phyloP scores from a whole-genome alignment of 1,140 invertebrate species.

The Charaxes varanes region DNA sequence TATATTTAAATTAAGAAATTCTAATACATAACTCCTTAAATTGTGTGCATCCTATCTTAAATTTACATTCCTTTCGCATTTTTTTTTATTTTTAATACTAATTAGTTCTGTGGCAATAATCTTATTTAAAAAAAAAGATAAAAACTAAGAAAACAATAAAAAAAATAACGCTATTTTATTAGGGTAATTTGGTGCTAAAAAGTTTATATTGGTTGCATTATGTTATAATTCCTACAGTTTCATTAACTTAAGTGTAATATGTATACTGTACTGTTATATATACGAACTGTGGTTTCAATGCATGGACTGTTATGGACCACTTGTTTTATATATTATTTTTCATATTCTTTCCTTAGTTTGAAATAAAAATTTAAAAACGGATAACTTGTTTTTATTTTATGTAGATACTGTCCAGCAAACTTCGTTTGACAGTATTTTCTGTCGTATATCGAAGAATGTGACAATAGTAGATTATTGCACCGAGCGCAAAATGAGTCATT shows the following conservation, averaged over 20 bases:
- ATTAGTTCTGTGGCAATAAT: not conserved
- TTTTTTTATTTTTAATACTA: too few relatives aligned
- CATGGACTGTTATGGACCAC: slow-evolving; percentile 27
- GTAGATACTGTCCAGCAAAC: too few relatives aligned
- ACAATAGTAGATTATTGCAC: too few relatives aligned
- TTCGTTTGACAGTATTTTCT: too few relatives aligned
- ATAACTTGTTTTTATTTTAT: slow-evolving; percentile 8
- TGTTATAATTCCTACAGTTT: slow-evolving; percentile 11
- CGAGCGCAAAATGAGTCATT: too few relatives aligned
- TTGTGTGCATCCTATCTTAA: too few relatives aligned
- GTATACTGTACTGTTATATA: slow-evolving; percentile 4
- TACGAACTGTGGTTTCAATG: slow-evolving; percentile 21
- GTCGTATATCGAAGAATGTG: too few relatives aligned
- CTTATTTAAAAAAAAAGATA: not conserved
- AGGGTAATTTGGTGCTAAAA: slow-evolving; percentile 18
- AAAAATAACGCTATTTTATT: slow-evolving; percentile 10
- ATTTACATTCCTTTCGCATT: not conserved
- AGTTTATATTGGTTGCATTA: slow-evolving; percentile 14
- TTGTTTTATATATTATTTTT: slow-evolving; percentile 23
- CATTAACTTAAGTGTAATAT: slow-evolving; percentile 16
- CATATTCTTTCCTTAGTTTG: slow-evolving; percentile 20
- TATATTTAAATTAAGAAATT: too few relatives aligned
- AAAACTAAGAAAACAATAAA: not conserved
- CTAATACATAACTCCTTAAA: too few relatives aligned
- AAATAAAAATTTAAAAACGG: slow-evolving; percentile 22